Base-by-base conservation (phyloP, 2,113 vertebrate species). In the Pavo muticus region DNA sequence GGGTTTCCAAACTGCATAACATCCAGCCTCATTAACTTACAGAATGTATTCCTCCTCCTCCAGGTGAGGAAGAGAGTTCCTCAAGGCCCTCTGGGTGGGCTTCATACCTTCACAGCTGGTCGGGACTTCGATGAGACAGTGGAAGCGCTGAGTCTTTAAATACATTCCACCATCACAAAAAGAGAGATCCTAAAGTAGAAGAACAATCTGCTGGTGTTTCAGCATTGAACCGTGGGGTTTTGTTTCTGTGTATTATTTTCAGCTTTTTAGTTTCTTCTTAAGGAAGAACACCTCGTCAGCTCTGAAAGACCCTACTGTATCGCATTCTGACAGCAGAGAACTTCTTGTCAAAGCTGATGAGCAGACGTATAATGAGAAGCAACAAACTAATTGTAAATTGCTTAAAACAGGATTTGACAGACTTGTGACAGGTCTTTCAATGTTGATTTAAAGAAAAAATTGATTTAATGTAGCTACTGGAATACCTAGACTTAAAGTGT, bases 81-180 rank as follows among this genome's bases (percentile, higher is more conserved):
- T 96, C 98, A 40, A 97, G 98, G 25, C 96, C 98, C 19, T 98
- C 99, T 13, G 99, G 99, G 45, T 99, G 99, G 99, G 97, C 98
- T 35, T 99, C 99, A 0, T 99, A 99, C 75, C 98, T 99, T n/a
- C 99, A 99, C 97, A 99, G 99, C 95, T 99, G 99, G 99, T 99
- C 99, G 11, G 99, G 99, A 93, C 99, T 99, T 95, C 98, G 98
- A 97, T 99, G 97, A 97, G 79, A 48, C 25, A 59, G 32, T 61
- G 37, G 52, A 88, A 83, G 86, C 0, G 2, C 70, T 84, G 64
- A 44, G 15, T 42, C 39, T 83, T 88, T 57, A 57, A 86, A 93
- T 63, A 85, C 92, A 95, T 96, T 97, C 94, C 91, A 95, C 47
- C 84, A 10, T 7, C 93, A 42, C 74, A 93, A 64, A 91, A 78